Evolutionary conservation across 2,113 vertebrate species (phyloP).

Genomic region (Misgurnus mizolepis): DNA sequence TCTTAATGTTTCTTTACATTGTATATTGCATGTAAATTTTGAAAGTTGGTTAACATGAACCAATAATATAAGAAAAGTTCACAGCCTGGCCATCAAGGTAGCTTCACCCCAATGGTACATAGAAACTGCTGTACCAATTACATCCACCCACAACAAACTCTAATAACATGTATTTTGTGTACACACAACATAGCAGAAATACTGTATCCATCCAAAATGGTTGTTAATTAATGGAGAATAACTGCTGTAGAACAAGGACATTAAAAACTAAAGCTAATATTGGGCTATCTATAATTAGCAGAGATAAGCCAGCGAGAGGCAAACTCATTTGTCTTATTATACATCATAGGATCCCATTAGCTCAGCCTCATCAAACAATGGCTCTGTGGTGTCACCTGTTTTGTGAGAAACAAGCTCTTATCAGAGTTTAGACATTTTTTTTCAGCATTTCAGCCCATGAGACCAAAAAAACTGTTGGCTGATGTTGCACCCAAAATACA

Average conservation of each 20-base stretch:
- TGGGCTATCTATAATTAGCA: slow-evolving; percentile 43
- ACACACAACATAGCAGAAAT: neutral
- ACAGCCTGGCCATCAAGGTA: too few species aligned
- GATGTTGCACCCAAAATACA: neutral
- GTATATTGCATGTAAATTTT: neutral
- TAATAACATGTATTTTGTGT: neutral
- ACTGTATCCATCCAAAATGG: slow-evolving; percentile 3
- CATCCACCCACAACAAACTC: slow-evolving; percentile 21
- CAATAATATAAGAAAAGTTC: neutral
- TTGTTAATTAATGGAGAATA: slow-evolving; percentile 35
- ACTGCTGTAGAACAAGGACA: slow-evolving; percentile 29
- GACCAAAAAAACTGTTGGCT: neutral
- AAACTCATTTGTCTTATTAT: slow-evolving; percentile 42
- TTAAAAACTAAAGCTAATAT: slow-evolving; percentile 50
- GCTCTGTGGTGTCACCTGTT: slow-evolving; percentile 19
- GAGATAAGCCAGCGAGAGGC: slow-evolving; percentile 30
- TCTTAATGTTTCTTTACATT: neutral
- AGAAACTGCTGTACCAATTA: slow-evolving; percentile 4
- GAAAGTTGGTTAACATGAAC: neutral
- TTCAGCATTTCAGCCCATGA: neutral
- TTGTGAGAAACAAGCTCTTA: slow-evolving; percentile 16
- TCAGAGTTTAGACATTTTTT: slow-evolving; percentile 6
- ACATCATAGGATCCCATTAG: slow-evolving; percentile 40
- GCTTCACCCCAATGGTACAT: neutral
- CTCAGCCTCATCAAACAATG: slow-evolving; percentile 22